phyloP scores from a whole-genome alignment of 1,140 invertebrate species.

The Anadara kagoshimensis region DNA sequence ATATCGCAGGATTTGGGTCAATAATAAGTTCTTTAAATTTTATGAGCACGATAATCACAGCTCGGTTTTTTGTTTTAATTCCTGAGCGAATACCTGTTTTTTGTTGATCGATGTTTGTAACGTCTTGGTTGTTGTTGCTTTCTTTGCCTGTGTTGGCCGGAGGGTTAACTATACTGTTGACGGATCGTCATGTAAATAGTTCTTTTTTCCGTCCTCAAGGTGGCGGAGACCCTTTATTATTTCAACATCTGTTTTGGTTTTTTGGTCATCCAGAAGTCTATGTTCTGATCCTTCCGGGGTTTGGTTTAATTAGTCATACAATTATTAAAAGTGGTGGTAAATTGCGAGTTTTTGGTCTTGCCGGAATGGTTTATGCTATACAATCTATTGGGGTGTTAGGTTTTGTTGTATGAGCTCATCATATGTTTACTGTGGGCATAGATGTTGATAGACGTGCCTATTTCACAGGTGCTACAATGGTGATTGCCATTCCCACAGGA shows the following conservation, averaged over 20 bases:
- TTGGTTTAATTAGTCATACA: constrained; percentile 66
- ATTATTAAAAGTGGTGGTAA: constrained; percentile 44
- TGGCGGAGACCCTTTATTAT: constrained; percentile 82
- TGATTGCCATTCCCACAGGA: constrained; percentile 77
- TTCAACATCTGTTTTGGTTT: constrained; percentile 87
- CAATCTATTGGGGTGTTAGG: constrained; percentile 69
- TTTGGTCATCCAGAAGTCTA: constrained; percentile 87
- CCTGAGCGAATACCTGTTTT: constrained; percentile 77
- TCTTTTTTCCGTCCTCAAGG: constrained; percentile 81
- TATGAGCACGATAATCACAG: constrained; percentile 74
- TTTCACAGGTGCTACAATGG: constrained; percentile 84
- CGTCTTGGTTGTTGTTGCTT: constrained; percentile 80
- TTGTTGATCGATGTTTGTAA: constrained; percentile 82
- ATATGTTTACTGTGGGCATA: constrained; percentile 80
- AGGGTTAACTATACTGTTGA: constrained; percentile 83
- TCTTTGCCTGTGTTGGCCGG: constrained; percentile 83
- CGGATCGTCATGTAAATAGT: constrained; percentile 83
- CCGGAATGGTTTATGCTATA: constrained; percentile 71
- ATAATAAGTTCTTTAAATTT: constrained; percentile 83
- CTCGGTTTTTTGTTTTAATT: constrained; percentile 68
- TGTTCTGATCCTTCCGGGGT: constrained; percentile 79
- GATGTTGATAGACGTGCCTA: constrained; percentile 83
- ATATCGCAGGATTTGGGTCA: constrained; percentile 81
- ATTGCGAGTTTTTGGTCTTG: constrained; percentile 50
- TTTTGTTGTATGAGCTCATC: constrained; percentile 72